A percentile compares a stretch with the other conserved stretches of the same genome.
Evolutionary conservation across 1,140 invertebrate genomes (phyloP).

Genomic region (Macrotrachela quadricornifera): DNA sequence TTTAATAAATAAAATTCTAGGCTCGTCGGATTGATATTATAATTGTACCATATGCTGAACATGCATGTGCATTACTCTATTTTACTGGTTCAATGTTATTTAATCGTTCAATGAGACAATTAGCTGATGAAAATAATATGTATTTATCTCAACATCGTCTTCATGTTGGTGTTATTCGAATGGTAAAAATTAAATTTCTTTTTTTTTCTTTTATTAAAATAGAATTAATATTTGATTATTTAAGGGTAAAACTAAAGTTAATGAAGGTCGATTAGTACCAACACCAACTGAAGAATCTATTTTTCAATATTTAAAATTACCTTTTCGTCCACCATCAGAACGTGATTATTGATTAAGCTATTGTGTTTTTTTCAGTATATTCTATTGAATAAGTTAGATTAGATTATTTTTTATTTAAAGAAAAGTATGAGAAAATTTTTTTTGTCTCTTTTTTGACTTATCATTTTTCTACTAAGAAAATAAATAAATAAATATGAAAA

Average conservation of each 20-base stretch:
- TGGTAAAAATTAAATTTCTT: constrained; percentile 17
- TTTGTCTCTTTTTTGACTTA: no score
- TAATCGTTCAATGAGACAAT: constrained; percentile 34
- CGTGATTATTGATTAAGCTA: constrained; percentile 22
- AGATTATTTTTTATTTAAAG: no score
- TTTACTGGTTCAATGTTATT: constrained; percentile 38
- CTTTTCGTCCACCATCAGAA: constrained; percentile 29
- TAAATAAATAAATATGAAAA: no score
- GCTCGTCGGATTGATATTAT: constrained; percentile 36
- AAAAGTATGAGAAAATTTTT: no score
- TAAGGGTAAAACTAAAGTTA: constrained; percentile 19
- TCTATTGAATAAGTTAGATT: no score
- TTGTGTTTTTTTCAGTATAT: no score
- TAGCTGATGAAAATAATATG: constrained; percentile 34
- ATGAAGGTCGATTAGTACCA: constrained; percentile 21
- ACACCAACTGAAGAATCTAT: constrained; percentile 32
- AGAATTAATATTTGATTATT: neutral
- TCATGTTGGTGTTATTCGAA: constrained; percentile 17
- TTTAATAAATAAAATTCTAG: constrained; percentile 13
- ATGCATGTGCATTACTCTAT: constrained; percentile 34
- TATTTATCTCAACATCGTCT: constrained; percentile 34
- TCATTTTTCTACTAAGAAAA: no score
- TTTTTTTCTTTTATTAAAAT: no score
- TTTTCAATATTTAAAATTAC: constrained; percentile 26
- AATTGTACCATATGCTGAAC: constrained; percentile 32